These are phyloP conservation scores for Euwallacea similis DNA, from an alignment of 1,140 invertebrate species.

Conservation along the genomic window DNA sequence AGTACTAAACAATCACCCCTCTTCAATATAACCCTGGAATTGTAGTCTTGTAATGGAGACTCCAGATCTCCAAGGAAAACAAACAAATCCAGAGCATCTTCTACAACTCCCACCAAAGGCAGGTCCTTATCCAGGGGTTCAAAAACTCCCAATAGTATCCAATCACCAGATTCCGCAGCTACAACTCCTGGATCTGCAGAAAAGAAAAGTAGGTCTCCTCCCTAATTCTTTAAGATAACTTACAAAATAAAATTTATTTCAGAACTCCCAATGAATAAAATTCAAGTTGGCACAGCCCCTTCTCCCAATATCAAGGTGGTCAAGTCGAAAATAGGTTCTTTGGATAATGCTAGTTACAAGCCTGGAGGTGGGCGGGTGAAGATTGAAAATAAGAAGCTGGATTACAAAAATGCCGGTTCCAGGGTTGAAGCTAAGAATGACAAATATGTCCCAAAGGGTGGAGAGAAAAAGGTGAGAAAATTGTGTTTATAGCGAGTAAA, in stretches of 20 bases:
- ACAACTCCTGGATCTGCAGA: conserved; percentile 58
- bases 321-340: conserved; percentile 90
- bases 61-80: conserved; percentile 63
- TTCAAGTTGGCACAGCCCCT: conserved; percentile 86
- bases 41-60: conserved; percentile 62
- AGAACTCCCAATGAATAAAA: conserved; percentile 90
- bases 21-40: not conserved
- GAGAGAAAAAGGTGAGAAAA: conserved; percentile 82
- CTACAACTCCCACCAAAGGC: conserved; percentile 58
- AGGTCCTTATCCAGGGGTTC: conserved; percentile 63
- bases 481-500: too few relatives aligned
- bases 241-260: conserved; percentile 41
- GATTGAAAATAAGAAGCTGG: conserved; percentile 83
- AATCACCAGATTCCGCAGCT: conserved; percentile 66
- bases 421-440: conserved; percentile 90
- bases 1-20: conserved; percentile 48
- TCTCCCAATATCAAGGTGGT: conserved; percentile 90
- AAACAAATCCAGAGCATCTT: conserved; percentile 58
- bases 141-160: conserved; percentile 57
- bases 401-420: conserved; percentile 77
- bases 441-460: conserved; percentile 83
- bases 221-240: not conserved
- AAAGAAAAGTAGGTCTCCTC: conserved; percentile 73
- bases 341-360: conserved; percentile 90
- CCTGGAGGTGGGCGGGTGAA: conserved; percentile 90